Evolutionary conservation across 2,113 vertebrate genomes (phyloP).

Genomic region (Apodemus sylvaticus): DNA sequence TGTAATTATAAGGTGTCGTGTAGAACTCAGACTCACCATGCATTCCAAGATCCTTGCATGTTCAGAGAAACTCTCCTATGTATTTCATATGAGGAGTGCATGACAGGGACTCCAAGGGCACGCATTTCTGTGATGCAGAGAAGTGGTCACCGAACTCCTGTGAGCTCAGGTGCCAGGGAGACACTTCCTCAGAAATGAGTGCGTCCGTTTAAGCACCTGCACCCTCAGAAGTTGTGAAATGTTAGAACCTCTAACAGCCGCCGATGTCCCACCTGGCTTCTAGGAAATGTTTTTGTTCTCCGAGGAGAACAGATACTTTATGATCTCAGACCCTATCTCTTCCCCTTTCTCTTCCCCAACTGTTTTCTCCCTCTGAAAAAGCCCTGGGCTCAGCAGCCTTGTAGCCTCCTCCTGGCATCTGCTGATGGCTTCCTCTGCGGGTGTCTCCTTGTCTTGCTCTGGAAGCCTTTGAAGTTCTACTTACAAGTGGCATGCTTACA

Average conservation of each 20-base stretch:
- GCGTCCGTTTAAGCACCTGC: slow-evolving; percentile 53
- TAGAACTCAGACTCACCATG: not conserved
- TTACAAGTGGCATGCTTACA: not conserved
- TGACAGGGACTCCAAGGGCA: too few species aligned
- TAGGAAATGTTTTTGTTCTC: slow-evolving; percentile 65
- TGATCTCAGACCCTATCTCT: slow-evolving; percentile 16
- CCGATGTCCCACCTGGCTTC: slow-evolving; percentile 58
- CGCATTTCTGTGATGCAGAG: not conserved
- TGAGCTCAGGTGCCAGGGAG: not conserved
- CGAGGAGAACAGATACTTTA: not conserved
- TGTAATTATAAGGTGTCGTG: not conserved
- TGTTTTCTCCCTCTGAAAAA: not conserved
- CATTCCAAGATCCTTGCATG: not conserved
- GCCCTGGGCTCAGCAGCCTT: not conserved
- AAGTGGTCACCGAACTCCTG: not conserved
- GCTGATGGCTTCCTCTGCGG: too few species aligned
- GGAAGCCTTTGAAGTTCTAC: not conserved
- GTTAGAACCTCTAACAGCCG: not conserved
- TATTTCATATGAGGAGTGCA: not conserved
- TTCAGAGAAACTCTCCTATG: not conserved
- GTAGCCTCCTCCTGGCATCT: accelerated
- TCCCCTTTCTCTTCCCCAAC: slow-evolving; percentile 23
- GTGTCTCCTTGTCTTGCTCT: not conserved
- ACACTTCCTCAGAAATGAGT: not conserved
- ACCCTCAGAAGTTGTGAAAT: slow-evolving; percentile 55